phyloP scores from a whole-genome alignment of 2,113 vertebrate genomes.

The Sapayoa aenigma region DNA sequence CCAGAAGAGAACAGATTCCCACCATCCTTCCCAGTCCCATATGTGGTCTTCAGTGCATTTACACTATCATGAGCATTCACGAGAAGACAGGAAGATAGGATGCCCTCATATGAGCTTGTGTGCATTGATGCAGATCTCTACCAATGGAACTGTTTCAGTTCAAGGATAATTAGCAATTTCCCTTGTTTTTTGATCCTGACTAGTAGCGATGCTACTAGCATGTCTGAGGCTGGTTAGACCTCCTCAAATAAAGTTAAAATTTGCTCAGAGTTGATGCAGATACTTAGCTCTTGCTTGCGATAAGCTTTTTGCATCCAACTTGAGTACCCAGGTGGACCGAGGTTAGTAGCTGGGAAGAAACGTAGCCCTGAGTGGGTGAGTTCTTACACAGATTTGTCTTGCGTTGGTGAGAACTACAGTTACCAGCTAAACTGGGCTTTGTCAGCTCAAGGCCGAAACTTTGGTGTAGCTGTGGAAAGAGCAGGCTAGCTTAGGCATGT shows the following conservation, averaged over 20 bases:
- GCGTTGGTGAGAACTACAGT: neutral
- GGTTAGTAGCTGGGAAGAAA: neutral
- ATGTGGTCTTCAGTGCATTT: neutral
- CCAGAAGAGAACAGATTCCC: neutral
- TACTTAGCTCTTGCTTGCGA: neutral
- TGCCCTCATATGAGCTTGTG: neutral
- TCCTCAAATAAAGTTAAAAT: neutral
- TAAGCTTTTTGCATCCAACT: neutral
- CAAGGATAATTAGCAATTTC: neutral
- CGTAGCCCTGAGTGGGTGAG: neutral
- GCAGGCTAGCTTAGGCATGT: constrained; percentile 41
- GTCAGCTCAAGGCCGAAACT: neutral
- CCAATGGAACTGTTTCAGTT: neutral
- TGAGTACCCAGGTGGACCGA: neutral
- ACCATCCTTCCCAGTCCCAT: neutral
- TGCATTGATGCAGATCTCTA: neutral
- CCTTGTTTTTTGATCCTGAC: neutral
- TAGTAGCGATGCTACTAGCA: neutral
- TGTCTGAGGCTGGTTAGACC: neutral
- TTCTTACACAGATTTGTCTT: neutral
- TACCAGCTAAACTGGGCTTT: neutral
- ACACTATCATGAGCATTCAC: accelerated
- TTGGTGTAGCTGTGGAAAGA: neutral
- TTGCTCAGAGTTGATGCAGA: neutral
- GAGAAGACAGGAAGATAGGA: neutral